phyloP scores from a whole-genome alignment of 1,140 invertebrate genomes.

The Zaprionus capensis region DNA sequence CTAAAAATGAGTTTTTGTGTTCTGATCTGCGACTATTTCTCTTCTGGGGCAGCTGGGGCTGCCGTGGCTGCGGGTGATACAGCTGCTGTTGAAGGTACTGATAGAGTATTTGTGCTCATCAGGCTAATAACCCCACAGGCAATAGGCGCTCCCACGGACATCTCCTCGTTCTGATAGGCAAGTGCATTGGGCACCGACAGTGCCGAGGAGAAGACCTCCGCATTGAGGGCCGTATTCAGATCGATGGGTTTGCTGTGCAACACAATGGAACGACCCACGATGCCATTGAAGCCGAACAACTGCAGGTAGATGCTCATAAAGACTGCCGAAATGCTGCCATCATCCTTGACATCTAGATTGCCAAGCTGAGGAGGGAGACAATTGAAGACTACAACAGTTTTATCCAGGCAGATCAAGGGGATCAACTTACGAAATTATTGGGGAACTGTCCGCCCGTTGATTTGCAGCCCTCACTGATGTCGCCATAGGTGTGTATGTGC shows the following conservation, averaged over 20 bases:
- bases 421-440: slow-evolving; percentile 79
- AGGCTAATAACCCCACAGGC: slow-evolving; percentile 81
- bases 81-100: background rate
- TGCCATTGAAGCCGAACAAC: slow-evolving; percentile 79
- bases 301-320: slow-evolving; percentile 76
- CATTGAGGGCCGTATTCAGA: slow-evolving; percentile 74
- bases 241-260: slow-evolving; percentile 83
- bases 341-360: slow-evolving; percentile 79
- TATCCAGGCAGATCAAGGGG: background rate
- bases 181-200: slow-evolving; percentile 64
- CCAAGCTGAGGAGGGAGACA: slow-evolving; percentile 56
- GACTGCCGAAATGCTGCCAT: slow-evolving; percentile 68
- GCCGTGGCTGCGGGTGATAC: background rate
- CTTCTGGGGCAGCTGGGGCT: background rate
- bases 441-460: slow-evolving; percentile 85
- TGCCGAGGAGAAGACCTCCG: slow-evolving; percentile 78
- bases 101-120: slow-evolving; percentile 56
- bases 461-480: slow-evolving; percentile 87
- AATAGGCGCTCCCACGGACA: slow-evolving; percentile 68
- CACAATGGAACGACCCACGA: slow-evolving; percentile 80
- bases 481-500: slow-evolving; percentile 90
- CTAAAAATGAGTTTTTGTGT: background rate
- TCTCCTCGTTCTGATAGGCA: slow-evolving; percentile 81
- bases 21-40: background rate
- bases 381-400: background rate